These are phyloP conservation scores for Acridotheres tristis DNA, from an alignment of 2,797 vertebrate species.

Conservation along the genomic window DNA sequence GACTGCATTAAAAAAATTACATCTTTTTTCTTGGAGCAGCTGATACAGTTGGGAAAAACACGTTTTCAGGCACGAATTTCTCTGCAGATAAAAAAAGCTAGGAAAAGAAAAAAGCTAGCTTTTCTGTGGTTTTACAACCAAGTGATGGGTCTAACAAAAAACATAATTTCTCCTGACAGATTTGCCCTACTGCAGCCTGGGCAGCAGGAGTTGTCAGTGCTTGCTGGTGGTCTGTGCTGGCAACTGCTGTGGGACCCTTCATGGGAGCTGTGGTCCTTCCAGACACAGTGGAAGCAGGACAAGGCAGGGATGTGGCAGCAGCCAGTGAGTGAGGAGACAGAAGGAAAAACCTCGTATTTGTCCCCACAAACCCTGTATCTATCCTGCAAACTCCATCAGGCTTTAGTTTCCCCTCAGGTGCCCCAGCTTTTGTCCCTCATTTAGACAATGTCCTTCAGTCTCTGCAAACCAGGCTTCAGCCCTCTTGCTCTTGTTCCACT, in stretches of 20 bases:
- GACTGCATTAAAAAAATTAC: background rate
- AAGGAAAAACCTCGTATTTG: background rate
- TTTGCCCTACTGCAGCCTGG: background rate
- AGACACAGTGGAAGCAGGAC: rapidly evolving
- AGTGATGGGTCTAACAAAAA: background rate
- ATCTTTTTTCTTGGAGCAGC: background rate
- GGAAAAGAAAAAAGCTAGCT: background rate
- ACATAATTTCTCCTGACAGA: background rate
- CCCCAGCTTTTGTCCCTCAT: background rate
- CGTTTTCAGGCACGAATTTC: background rate
- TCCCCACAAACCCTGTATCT: background rate
- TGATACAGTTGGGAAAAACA: background rate
- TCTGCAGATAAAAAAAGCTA: background rate
- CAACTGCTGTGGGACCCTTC: background rate
- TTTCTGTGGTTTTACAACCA: background rate
- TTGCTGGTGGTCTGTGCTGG: background rate
- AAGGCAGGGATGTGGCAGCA: background rate
- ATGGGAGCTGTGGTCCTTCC: rapidly evolving
- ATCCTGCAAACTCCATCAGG: background rate
- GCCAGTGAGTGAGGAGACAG: background rate
- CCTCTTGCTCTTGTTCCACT: background rate
- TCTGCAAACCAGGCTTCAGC: background rate
- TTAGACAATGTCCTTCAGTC: rapidly evolving
- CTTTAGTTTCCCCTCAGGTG: background rate
- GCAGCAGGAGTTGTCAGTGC: background rate